Base-by-base conservation (phyloP, 2,888 invertebrate species). In the Orthonychiurus folsomi region DNA sequence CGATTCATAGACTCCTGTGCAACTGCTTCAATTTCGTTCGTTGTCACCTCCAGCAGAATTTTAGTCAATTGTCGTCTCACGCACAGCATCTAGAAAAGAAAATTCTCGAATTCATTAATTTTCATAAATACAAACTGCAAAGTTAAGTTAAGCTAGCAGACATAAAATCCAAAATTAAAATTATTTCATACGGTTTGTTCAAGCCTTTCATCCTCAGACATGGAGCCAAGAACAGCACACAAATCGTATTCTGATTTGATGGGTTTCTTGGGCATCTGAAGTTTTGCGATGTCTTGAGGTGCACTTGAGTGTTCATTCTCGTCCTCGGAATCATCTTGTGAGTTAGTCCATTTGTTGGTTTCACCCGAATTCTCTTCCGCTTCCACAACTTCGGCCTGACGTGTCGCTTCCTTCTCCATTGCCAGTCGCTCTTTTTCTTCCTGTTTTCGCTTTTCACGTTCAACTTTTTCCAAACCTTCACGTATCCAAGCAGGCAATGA, bases 391-490 rank as follows among this genome's bases (percentile, higher is more conserved):
- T 59, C 65, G 18, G 37, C 52, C 24, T 60, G 62, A 75, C 75
- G n/a, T 3, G 37, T 37, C 37, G 37, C 83, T 72, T 85, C 85
- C 60, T 83, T 80, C 67, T 84, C 82, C 69, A 82, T 81, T 73
- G 82, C 81, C 72, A 86, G 84, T 67, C 85, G 81, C 74, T 88
- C 87, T 60, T 85, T 84, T 75, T 93, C 93, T 71, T 90, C 81
- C 69, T 93, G 92, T 73, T 85, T 88, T 74, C 86, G 85, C 75
- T 94, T 93, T 73, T 95, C 93, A 25, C 89, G 82, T 77, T 97
- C 96, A 92, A 96, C 95, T 81, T 96, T 96, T 76, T 96, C 96
- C 70, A 97, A 79, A 37, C 95, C 95, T 81, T 93, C 95, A 77
- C 95, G 83, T 69, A 97, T 95, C 97, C 97, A 97, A 0, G 90